These are phyloP conservation scores for Thryonomys swinderianus DNA, from an alignment of 2,113 vertebrate species.

Conservation along the genomic window DNA sequence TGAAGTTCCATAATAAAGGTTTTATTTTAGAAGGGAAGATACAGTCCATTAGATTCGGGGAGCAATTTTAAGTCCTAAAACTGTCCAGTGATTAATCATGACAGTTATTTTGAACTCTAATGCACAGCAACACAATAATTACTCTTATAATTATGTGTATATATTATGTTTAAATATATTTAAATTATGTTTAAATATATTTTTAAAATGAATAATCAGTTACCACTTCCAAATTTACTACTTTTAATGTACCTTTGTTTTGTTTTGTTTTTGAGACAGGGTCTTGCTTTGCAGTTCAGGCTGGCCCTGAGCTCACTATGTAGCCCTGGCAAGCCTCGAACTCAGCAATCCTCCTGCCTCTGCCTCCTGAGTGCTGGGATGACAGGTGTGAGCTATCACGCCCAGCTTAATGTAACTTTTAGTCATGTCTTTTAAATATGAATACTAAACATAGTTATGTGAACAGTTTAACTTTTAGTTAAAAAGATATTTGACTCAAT, in stretches of 20 bases:
- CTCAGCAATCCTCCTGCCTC: too few species aligned
- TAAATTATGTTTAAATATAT: slow-evolving; percentile 5
- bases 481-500: neutral
- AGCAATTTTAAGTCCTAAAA: neutral
- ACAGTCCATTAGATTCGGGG: neutral
- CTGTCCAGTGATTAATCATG: neutral
- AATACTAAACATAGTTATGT: neutral
- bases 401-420: neutral
- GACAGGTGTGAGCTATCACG: too few species aligned
- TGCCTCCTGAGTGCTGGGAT: too few species aligned
- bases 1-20: neutral
- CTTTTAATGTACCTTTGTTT: too few species aligned
- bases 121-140: neutral
- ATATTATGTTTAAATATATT: slow-evolving; percentile 2
- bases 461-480: neutral
- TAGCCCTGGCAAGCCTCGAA: too few species aligned
- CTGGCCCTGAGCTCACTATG: too few species aligned
- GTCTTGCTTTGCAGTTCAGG: too few species aligned
- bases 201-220: neutral
- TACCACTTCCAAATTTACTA: neutral
- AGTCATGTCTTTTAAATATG: neutral
- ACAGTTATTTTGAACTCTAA: neutral
- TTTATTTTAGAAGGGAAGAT: neutral
- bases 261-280: too few species aligned
- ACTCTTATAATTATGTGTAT: neutral